phyloP scores from a whole-genome alignment of 2,888 invertebrate genomes.

The Hydropsyche betteni region DNA sequence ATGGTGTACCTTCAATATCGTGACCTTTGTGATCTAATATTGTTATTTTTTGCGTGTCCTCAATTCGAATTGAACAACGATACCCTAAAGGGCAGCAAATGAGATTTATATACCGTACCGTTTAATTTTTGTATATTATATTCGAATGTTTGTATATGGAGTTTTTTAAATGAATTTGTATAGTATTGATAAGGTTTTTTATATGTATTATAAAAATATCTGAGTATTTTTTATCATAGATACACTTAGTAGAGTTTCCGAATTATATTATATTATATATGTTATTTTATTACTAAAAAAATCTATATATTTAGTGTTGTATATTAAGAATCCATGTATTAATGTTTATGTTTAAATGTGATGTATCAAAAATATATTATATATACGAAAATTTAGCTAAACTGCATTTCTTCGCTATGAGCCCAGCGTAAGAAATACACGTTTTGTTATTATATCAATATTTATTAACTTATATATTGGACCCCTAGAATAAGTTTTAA shows the following conservation, averaged over 20 bases:
- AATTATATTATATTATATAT: neutral
- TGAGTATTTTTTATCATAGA: neutral
- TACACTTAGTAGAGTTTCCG: no score
- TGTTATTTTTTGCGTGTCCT: neutral
- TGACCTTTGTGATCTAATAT: constrained; percentile 25
- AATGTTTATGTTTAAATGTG: constrained; percentile 24
- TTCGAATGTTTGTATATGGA: no score
- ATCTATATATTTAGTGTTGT: neutral
- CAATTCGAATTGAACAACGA: constrained; percentile 9
- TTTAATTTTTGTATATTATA: no score
- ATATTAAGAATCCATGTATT: neutral
- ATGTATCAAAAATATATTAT: neutral
- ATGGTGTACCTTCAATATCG: neutral
- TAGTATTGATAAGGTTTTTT: no score
- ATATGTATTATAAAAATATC: neutral
- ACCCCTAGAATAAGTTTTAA: no score
- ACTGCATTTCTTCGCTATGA: constrained; percentile 37
- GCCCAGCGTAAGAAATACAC: constrained; percentile 36
- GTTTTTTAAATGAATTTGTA: no score
- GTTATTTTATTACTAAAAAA: constrained; percentile 18
- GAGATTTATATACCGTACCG: no score
- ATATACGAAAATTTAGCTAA: constrained; percentile 21
- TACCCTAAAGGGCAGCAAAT: neutral
- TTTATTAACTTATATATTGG: no score
- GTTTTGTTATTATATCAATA: constrained; percentile 15